Percentiles rank a stretch among this genome's conserved stretches.
These are phyloP conservation scores for Alfaro cultratus DNA, from an alignment of 2,797 vertebrate species.

Conservation along the genomic window DNA sequence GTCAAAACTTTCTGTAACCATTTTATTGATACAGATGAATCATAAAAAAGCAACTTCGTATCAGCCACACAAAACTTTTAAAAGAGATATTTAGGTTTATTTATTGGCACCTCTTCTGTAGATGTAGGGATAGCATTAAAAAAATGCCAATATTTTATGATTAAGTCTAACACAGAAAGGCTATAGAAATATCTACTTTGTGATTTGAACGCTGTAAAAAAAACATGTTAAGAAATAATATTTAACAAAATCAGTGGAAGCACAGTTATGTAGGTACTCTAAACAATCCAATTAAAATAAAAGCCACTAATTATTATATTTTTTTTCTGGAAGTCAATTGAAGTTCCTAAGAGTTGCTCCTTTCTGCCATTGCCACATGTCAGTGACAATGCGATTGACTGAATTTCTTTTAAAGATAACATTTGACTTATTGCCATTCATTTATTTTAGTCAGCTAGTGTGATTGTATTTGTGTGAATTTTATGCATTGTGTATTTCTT, in stretches of 20 bases:
- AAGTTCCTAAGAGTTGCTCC: not conserved
- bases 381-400: not conserved
- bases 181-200: not conserved
- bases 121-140: not conserved
- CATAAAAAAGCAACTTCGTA: conserved; percentile 4
- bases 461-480: not conserved
- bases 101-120: not conserved
- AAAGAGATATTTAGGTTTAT: not conserved
- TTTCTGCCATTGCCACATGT: not conserved
- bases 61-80: conserved; percentile 51
- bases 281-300: not conserved
- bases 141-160: not conserved
- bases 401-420: not conserved
- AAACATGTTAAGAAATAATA: not conserved
- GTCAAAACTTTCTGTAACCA: conserved; percentile 31
- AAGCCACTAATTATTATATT: not conserved
- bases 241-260: not conserved
- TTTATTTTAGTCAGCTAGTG: not conserved
- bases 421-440: not conserved
- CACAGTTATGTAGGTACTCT: not conserved
- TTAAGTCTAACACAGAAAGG: not conserved
- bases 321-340: not conserved
- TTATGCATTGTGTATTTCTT: not conserved
- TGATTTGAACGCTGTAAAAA: not conserved
- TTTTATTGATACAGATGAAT: not conserved